Evolutionary conservation across 1,140 invertebrate genomes (phyloP).

Genomic region (Helicoverpa zea): DNA sequence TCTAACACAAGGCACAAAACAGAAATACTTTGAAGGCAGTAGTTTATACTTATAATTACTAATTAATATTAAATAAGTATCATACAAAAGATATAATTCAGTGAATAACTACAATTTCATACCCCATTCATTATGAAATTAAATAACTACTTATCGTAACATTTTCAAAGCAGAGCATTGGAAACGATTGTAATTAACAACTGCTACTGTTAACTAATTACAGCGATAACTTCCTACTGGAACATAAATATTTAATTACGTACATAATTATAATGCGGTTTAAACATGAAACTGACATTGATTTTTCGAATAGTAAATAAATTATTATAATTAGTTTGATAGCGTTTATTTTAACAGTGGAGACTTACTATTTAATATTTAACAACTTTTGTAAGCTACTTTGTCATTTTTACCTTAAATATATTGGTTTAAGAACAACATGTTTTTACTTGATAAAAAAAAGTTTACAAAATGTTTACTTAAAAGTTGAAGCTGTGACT

Average conservation of each 20-base stretch:
- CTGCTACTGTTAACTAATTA: background rate
- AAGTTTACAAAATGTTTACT: too few relatives aligned
- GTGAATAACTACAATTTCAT: too few relatives aligned
- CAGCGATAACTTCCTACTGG: conserved; percentile 18
- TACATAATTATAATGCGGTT: background rate
- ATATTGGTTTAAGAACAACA: too few relatives aligned
- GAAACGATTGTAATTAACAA: background rate
- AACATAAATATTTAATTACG: background rate
- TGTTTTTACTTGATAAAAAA: too few relatives aligned
- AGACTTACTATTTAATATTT: too few relatives aligned
- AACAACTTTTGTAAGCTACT: too few relatives aligned
- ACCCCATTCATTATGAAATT: background rate
- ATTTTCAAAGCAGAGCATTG: background rate
- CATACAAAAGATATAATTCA: too few relatives aligned
- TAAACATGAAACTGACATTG: background rate
- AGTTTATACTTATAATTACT: background rate
- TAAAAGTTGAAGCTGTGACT: too few relatives aligned
- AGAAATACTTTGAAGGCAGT: background rate
- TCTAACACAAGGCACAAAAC: conserved; percentile 9
- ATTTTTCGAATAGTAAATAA: background rate
- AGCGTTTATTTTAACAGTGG: too few relatives aligned
- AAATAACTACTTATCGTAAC: background rate
- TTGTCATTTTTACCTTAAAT: too few relatives aligned
- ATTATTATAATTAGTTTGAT: background rate
- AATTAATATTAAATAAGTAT: too few relatives aligned